phyloP scores from a whole-genome alignment of 2,888 invertebrate genomes.

The Aphidoletes aphidimyza region DNA sequence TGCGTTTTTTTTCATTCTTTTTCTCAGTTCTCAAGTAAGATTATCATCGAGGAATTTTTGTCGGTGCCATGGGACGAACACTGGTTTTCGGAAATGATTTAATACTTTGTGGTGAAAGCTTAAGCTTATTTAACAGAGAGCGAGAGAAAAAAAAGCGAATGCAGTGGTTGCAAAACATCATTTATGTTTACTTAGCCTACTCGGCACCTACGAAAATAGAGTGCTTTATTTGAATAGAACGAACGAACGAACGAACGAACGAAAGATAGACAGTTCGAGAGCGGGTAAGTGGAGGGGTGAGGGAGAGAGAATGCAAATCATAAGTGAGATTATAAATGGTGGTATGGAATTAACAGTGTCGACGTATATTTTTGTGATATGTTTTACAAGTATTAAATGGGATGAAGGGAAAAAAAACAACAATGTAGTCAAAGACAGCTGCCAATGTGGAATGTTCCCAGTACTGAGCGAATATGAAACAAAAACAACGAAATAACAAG shows the following conservation, averaged over 20 bases:
- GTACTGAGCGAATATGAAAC: background rate
- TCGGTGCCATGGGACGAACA: background rate
- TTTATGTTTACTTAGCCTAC: background rate
- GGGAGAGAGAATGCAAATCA: no score
- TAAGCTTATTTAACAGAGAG: conserved; percentile 11
- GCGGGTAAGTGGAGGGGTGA: no score
- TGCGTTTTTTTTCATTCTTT: background rate
- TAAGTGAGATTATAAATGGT: conserved; percentile 41
- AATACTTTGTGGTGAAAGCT: conserved; percentile 43
- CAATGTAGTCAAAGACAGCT: background rate
- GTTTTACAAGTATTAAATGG: conserved; percentile 6
- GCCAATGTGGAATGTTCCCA: background rate
- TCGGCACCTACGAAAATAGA: no score
- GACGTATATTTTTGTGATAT: background rate
- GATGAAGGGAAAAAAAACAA: background rate
- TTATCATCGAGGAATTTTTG: background rate
- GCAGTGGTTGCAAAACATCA: background rate
- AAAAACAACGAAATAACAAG: background rate
- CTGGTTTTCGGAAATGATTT: background rate
- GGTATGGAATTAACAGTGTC: conserved; percentile 14
- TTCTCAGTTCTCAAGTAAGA: background rate
- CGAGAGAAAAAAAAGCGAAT: background rate
- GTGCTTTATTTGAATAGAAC: background rate
- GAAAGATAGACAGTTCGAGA: no score
- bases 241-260: no score